These are phyloP conservation scores for Oedothorax gibbosus DNA, from an alignment of 1,140 invertebrate genomes.

Conservation along the genomic window DNA sequence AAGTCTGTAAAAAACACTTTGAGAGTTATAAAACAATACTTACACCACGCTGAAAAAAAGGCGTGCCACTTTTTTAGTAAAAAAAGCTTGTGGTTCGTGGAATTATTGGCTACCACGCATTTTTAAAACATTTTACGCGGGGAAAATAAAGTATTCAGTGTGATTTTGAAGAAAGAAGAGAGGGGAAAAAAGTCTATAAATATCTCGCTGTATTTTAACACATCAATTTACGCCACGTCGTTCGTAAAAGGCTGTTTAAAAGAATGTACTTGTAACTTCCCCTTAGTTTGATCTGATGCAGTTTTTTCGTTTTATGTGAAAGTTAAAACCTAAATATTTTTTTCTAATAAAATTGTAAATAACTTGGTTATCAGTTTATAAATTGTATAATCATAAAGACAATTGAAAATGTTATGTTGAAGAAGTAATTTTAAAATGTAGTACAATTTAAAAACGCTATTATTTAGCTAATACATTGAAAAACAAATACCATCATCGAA, in stretches of 20 bases:
- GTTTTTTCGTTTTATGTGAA: background rate
- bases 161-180: background rate
- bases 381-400: background rate
- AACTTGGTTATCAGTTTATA: background rate
- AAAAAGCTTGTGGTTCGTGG: conserved; percentile 12
- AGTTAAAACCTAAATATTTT: background rate
- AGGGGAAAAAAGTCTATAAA: background rate
- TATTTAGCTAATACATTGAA: no score
- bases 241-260: conserved; percentile 5
- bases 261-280: background rate
- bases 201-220: conserved; percentile 6
- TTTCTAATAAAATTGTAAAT: background rate
- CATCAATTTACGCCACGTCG: conserved; percentile 7
- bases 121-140: conserved; percentile 35
- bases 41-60: conserved; percentile 18
- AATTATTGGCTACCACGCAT: conserved; percentile 45
- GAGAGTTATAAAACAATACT: conserved; percentile 37
- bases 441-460: no score
- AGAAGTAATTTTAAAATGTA: background rate
- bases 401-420: background rate
- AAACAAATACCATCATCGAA: no score
- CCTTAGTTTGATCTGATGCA: background rate
- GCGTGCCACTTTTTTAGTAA: conserved; percentile 7
- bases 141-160: conserved; percentile 15
- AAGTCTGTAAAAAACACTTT: background rate